Evolutionary conservation across 2,113 vertebrate species (phyloP).

Genomic region (Gopherus flavomarginatus): DNA sequence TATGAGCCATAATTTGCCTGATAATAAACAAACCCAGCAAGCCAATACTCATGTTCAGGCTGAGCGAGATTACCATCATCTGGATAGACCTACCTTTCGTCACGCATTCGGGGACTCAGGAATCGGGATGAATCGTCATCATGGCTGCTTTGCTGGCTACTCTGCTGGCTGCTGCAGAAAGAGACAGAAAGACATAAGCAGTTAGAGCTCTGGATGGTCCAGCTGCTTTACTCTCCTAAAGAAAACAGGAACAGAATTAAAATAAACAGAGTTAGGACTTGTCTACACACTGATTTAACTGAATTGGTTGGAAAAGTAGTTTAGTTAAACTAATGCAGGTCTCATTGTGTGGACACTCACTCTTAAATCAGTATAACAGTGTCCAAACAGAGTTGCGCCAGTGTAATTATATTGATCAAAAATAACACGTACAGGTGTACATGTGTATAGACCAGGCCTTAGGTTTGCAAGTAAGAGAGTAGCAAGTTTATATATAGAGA

Average conservation of each 20-base stretch:
- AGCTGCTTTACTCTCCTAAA: not conserved
- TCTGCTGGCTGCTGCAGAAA: conserved; percentile 86
- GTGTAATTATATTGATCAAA: not conserved
- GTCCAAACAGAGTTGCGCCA: not conserved
- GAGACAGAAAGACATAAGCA: conserved; percentile 30
- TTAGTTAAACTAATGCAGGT: not conserved
- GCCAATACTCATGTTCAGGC: not conserved
- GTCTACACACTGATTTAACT: not conserved
- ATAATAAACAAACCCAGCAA: rapidly evolving
- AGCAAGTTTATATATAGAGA: not conserved
- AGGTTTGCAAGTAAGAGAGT: not conserved
- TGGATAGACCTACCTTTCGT: conserved; percentile 81
- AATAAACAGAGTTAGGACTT: not conserved
- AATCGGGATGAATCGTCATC: conserved; percentile 88
- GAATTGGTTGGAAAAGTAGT: not conserved
- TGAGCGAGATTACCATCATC: rapidly evolving
- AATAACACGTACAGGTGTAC: not conserved
- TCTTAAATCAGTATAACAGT: not conserved
- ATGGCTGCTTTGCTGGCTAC: conserved; percentile 93
- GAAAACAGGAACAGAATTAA: not conserved
- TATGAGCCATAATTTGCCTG: rapidly evolving
- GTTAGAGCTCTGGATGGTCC: not conserved
- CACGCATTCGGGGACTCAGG: conserved; percentile 85
- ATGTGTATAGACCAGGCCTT: not conserved
- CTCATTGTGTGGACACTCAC: not conserved